These are phyloP conservation scores for Agrypnia vestita DNA, from an alignment of 1,140 invertebrate genomes.

Conservation along the genomic window DNA sequence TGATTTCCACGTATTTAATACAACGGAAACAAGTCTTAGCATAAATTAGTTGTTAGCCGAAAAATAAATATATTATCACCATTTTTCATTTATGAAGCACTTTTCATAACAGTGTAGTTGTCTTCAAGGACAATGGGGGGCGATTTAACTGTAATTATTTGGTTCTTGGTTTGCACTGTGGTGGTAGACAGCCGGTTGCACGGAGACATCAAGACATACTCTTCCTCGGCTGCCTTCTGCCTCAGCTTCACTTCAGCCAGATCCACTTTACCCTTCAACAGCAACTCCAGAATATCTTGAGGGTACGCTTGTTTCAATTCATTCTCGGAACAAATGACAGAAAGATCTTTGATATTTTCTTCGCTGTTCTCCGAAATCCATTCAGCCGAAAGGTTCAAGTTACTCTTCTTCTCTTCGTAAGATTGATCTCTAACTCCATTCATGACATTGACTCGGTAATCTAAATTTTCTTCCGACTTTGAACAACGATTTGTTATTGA, in stretches of 20 bases:
- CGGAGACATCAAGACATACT: conserved; percentile 56
- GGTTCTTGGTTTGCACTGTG: neutral
- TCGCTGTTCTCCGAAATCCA: conserved; percentile 51
- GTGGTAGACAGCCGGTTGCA: conserved; percentile 10
- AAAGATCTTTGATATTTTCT: conserved; percentile 57
- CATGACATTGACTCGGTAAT: conserved; percentile 28
- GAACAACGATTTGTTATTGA: conserved; percentile 49
- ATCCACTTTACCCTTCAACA: conserved; percentile 49
- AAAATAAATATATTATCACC: neutral
- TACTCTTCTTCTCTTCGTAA: conserved; percentile 29
- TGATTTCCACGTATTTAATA: neutral
- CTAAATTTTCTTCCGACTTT: conserved; percentile 55
- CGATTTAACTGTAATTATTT: neutral
- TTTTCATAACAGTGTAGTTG: conserved; percentile 55
- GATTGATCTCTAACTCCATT: conserved; percentile 21
- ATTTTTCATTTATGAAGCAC: conserved; percentile 10
- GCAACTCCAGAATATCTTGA: conserved; percentile 51
- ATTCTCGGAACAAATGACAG: conserved; percentile 50
- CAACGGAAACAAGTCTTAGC: conserved; percentile 20
- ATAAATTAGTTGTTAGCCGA: neutral
- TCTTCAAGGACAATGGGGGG: conserved; percentile 43
- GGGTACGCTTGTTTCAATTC: conserved; percentile 50
- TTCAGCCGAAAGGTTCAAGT: conserved; percentile 43
- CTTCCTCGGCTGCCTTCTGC: conserved; percentile 52
- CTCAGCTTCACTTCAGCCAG: conserved; percentile 44